Percentiles rank a stretch among this genome's conserved stretches.
Conservation (phyloP, 1,140 invertebrate genomes). For the Apis cerana region DNA sequence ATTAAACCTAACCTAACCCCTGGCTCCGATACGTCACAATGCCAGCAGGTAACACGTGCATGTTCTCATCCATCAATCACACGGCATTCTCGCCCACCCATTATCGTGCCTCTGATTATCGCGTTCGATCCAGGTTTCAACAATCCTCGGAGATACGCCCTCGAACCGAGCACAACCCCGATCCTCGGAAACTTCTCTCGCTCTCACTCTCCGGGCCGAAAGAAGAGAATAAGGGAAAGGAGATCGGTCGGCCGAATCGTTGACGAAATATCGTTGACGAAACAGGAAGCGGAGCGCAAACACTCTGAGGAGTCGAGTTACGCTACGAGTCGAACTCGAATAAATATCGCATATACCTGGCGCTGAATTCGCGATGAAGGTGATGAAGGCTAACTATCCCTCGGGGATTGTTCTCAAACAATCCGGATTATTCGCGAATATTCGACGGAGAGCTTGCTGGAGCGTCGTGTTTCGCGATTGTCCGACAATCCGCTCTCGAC, state of each 20-base stretch:
- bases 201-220: constrained; percentile 12
- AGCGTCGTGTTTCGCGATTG: background rate
- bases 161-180: background rate
- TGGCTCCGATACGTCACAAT: constrained; percentile 21
- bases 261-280: constrained; percentile 36
- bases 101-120: constrained; percentile 44
- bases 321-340: constrained; percentile 8
- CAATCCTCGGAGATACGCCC: background rate
- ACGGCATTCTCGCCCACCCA: constrained; percentile 24
- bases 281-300: constrained; percentile 43
- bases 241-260: too few relatives aligned
- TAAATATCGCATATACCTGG: constrained; percentile 30
- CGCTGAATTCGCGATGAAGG: constrained; percentile 24
- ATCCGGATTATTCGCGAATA: constrained; percentile 4
- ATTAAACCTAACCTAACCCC: constrained; percentile 14
- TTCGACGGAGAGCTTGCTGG: background rate
- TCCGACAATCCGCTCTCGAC: too few relatives aligned
- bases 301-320: constrained; percentile 34
- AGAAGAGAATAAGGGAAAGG: too few relatives aligned
- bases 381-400: constrained; percentile 1
- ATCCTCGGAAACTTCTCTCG: background rate
- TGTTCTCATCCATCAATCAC: constrained; percentile 45
- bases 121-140: constrained; percentile 12
- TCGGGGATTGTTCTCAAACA: background rate
- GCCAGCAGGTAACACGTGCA: constrained; percentile 31